Evolutionary conservation across 2,888 invertebrate genomes (phyloP).

Genomic region (Hymenopus coronatus): DNA sequence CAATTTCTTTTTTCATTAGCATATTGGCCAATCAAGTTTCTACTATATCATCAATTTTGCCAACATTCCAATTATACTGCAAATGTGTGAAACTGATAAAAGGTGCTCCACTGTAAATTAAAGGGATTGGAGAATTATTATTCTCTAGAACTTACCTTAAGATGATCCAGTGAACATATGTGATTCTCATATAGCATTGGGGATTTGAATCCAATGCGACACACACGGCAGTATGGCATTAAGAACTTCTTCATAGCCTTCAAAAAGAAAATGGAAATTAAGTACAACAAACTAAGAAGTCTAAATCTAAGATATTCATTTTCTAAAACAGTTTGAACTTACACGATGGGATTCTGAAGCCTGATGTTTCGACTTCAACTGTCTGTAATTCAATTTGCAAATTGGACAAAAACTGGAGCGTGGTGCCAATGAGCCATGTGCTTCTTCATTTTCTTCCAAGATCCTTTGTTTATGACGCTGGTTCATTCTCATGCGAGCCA

Average conservation of each 20-base stretch:
- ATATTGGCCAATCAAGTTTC: too few relatives aligned
- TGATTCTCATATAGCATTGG: constrained; percentile 85
- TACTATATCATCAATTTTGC: too few relatives aligned
- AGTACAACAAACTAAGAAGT: not conserved
- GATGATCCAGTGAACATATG: constrained; percentile 75
- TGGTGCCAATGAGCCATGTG: constrained; percentile 57
- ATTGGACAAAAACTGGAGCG: constrained; percentile 69
- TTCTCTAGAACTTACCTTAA: constrained; percentile 58
- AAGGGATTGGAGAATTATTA: too few relatives aligned
- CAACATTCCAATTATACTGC: too few relatives aligned
- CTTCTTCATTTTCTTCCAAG: constrained; percentile 62
- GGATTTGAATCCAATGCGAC: constrained; percentile 73
- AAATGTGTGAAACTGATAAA: too few relatives aligned
- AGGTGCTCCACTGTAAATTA: too few relatives aligned
- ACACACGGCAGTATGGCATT: constrained; percentile 76
- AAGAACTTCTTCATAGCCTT: constrained; percentile 82
- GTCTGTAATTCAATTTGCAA: constrained; percentile 73
- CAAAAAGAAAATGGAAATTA: constrained; percentile 29
- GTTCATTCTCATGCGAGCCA: constrained; percentile 73
- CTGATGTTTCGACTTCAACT: constrained; percentile 74
- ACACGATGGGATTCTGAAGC: constrained; percentile 67
- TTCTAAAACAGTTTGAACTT: not conserved
- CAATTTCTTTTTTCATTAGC: too few relatives aligned
- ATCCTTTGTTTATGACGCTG: constrained; percentile 78
- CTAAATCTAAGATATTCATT: not conserved